phyloP scores from a whole-genome alignment of 2,888 invertebrate genomes.

The Protophormia terraenovae region DNA sequence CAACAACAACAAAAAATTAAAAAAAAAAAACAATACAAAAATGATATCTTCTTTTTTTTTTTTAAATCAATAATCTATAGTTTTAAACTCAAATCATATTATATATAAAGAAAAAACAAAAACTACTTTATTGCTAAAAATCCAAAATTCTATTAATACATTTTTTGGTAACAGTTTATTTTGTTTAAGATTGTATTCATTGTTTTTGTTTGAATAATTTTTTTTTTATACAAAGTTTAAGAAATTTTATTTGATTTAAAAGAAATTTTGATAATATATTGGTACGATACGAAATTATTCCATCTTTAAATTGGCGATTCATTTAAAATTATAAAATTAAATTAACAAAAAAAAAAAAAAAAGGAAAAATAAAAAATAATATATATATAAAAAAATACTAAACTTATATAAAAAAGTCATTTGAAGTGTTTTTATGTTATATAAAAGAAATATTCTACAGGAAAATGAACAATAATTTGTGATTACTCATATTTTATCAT shows the following conservation, averaged over 20 bases:
- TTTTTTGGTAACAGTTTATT: neutral
- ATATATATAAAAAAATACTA: conserved; percentile 26
- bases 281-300: conserved; percentile 3
- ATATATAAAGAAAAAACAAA: conserved; percentile 9
- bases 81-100: conserved; percentile 30
- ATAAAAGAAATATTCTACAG: no score
- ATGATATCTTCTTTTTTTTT: conserved; percentile 28
- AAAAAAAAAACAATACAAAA: conserved; percentile 14
- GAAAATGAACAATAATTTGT: no score
- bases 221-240: neutral
- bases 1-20: conserved; percentile 41
- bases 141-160: neutral
- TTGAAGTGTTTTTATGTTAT: neutral
- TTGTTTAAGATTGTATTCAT: conserved; percentile 11
- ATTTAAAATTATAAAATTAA: conserved; percentile 45
- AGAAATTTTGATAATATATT: conserved; percentile 18
- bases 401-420: conserved; percentile 41
- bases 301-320: conserved; percentile 40
- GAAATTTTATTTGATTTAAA: neutral
- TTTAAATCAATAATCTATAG: conserved; percentile 45
- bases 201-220: neutral
- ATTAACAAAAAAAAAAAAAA: conserved; percentile 21
- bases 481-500: no score
- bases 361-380: conserved; percentile 12
- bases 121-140: neutral